A percentile compares a stretch with the other conserved stretches of the same genome.
phyloP scores from a whole-genome alignment of 2,888 invertebrate genomes.

The Halictus ligatus region DNA sequence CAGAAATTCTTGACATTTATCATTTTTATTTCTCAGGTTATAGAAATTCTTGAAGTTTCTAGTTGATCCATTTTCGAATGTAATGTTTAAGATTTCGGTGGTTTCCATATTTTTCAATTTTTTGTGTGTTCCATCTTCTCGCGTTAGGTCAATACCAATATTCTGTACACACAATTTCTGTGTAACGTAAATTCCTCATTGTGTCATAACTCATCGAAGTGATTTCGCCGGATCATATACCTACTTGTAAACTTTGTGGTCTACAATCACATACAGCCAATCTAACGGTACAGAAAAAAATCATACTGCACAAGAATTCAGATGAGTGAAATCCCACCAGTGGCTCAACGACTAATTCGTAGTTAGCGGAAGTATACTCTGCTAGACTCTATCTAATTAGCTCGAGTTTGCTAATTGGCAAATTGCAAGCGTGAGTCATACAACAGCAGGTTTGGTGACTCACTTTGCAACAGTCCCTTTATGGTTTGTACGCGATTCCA shows the following conservation, averaged over 20 bases:
- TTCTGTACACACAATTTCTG: too few relatives aligned
- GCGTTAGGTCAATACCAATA: too few relatives aligned
- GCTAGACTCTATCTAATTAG: conserved; percentile 77
- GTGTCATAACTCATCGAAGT: not conserved
- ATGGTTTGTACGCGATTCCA: conserved; percentile 67
- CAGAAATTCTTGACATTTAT: not conserved
- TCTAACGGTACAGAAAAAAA: not conserved
- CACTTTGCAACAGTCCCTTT: conserved; percentile 69
- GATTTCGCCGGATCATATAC: not conserved
- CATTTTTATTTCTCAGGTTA: too few relatives aligned
- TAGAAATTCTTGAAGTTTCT: too few relatives aligned
- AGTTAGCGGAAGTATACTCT: conserved; percentile 61
- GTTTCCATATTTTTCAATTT: too few relatives aligned
- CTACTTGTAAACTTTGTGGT: not conserved
- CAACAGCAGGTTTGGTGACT: conserved; percentile 68
- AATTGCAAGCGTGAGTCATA: conserved; percentile 78
- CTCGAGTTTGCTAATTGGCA: conserved; percentile 78
- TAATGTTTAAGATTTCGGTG: too few relatives aligned
- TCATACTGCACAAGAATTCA: not conserved
- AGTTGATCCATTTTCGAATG: too few relatives aligned
- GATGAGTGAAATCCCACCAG: conserved; percentile 22
- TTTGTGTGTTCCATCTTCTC: too few relatives aligned
- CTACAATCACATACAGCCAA: not conserved
- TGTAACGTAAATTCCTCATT: not conserved
- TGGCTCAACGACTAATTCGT: conserved; percentile 44